Evolutionary conservation across 2,888 invertebrate species (phyloP), one percentile per base, ranked within the genome.

Genomic region (Parthenolecanium corni): DNA sequence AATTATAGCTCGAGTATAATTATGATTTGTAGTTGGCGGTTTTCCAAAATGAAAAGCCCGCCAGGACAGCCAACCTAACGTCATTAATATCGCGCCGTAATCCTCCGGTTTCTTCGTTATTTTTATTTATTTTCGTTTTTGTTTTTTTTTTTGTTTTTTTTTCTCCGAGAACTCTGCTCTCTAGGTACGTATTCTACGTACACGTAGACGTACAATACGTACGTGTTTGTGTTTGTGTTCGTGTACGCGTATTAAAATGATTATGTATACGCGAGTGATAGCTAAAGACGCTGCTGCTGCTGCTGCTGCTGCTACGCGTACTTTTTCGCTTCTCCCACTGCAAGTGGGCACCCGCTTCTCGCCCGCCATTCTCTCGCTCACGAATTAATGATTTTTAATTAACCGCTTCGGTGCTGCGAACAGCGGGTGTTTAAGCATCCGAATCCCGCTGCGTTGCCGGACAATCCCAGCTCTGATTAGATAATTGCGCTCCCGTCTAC

Each of bases 11-110:
- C 52, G 63, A 52, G 53, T 63, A 63, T 63, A 63, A 63, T 63
- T 63, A 63, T 63, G 63, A 63, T 63, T 63, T 63, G 63, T 63
- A 63, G 63, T 63, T 63, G 63, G 63, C 53, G 63, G 53, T 63
- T 63, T 63, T 63, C 63, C 63, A 63, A 31, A 63, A 63, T 61
- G 61, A 61, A 61, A 61, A 61, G 61, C 47, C 61, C 51, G 61
- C 61, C 61, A 61, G 61, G 61, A 61, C 61, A 61, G 61, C 61
- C 61, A 61, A 61, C 61, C 61, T 61, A 61, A 61, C 61, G 49
- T 61, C 61, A 61, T 61, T 61, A 61, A 61, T 61, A 61, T 61
- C 61, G 49, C 51, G 51, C 61, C 25, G 18, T 61, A 61, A 61
- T 61, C 61, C 61, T 49, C 49, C 16, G n/a, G 23, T 36, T 3